Percentiles rank a stretch among this genome's conserved stretches.
phyloP scores from a whole-genome alignment of 2,113 vertebrate species.

The Lophius piscatorius region DNA sequence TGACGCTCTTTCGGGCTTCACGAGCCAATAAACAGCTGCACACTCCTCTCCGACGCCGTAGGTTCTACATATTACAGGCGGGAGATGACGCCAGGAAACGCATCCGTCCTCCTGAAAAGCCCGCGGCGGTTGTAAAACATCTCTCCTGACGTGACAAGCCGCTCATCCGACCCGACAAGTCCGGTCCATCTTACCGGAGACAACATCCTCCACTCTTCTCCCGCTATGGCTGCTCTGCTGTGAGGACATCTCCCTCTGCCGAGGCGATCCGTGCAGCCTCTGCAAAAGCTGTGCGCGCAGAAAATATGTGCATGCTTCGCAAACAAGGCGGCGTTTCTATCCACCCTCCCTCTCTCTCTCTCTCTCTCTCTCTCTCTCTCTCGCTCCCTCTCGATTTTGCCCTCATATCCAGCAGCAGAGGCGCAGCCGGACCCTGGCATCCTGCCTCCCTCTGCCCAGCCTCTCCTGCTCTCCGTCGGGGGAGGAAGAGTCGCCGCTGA shows the following conservation, averaged over 20 bases:
- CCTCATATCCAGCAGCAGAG: slow-evolving; percentile 53
- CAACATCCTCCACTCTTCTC: slow-evolving; percentile 33
- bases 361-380: background rate
- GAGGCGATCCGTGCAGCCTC: slow-evolving; percentile 48
- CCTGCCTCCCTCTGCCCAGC: slow-evolving; percentile 51
- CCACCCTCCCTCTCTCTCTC: background rate
- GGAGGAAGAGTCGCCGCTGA: slow-evolving; percentile 58
- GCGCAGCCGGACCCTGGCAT: slow-evolving; percentile 60
- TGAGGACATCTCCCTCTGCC: slow-evolving; percentile 45
- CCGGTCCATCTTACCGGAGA: slow-evolving; percentile 50
- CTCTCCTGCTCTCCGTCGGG: slow-evolving; percentile 48
- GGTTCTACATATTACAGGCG: slow-evolving; percentile 47
- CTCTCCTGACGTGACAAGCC: slow-evolving; percentile 46
- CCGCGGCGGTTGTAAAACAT: slow-evolving; percentile 42
- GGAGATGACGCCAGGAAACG: too few species aligned
- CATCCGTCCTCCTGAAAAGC: slow-evolving; percentile 30
- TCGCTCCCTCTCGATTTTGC: slow-evolving; percentile 17
- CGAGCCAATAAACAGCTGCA: slow-evolving; percentile 27
- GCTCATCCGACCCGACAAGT: slow-evolving; percentile 37
- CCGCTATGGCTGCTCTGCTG: slow-evolving; percentile 19
- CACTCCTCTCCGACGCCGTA: slow-evolving; percentile 5
- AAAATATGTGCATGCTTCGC: slow-evolving; percentile 46
- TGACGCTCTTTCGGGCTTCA: slow-evolving; percentile 14
- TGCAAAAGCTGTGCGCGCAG: slow-evolving; percentile 44
- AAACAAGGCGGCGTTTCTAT: slow-evolving; percentile 57